Evolutionary conservation across 2,888 invertebrate genomes (phyloP).

Genomic region (Pristionchus japonicus): DNA sequence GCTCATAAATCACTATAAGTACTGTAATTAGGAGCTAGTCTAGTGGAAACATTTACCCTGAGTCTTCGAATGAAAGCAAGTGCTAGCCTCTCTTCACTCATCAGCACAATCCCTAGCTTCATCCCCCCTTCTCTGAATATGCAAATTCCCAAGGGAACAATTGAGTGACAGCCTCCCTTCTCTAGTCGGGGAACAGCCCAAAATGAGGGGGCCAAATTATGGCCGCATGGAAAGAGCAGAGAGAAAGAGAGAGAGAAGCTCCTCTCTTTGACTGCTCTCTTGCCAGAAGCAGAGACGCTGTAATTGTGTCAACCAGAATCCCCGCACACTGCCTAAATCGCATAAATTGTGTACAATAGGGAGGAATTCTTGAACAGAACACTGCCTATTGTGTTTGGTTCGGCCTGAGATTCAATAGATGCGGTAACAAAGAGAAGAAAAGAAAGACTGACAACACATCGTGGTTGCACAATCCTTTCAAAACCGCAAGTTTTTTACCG

Average conservation of each 20-base stretch:
- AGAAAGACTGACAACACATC: not conserved
- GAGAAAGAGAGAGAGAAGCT: not conserved
- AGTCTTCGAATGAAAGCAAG: not conserved
- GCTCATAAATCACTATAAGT: not conserved
- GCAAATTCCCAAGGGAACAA: not conserved
- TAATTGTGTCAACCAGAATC: not conserved
- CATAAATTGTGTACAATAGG: not conserved
- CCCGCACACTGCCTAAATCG: conserved; percentile 22
- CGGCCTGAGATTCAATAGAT: not conserved
- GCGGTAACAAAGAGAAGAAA: not conserved
- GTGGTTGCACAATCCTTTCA: not conserved
- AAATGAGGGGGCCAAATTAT: not conserved
- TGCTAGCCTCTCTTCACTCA: not conserved
- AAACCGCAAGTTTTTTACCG: too few relatives aligned
- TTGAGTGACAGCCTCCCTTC: conserved; percentile 1
- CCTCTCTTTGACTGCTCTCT: not conserved
- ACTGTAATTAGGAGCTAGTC: not conserved
- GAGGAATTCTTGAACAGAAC: not conserved
- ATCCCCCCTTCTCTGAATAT: not conserved
- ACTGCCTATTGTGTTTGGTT: not conserved
- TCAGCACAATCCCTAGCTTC: not conserved
- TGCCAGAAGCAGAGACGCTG: not conserved
- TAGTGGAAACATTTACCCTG: not conserved
- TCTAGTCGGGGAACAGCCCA: not conserved
- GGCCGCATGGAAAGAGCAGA: not conserved